Percentiles rank a stretch among this genome's conserved stretches.
These are phyloP conservation scores for Petroica traversi DNA, from an alignment of 2,113 vertebrate species.

Conservation along the genomic window DNA sequence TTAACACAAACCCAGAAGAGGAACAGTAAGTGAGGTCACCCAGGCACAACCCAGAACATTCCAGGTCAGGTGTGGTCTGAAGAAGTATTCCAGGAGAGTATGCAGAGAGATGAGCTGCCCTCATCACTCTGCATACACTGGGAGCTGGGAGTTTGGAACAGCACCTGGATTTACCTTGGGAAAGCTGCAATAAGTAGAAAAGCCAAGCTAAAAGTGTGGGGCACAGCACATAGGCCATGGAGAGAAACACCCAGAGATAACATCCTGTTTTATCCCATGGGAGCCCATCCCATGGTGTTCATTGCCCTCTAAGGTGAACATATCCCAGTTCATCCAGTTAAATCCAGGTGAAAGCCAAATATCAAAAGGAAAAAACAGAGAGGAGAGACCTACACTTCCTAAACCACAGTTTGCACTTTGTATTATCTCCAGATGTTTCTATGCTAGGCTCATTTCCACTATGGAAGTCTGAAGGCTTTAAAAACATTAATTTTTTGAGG, in stretches of 20 bases:
- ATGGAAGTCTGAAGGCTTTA: not conserved
- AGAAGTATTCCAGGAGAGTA: not conserved
- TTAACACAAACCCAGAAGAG: not conserved
- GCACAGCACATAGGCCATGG: not conserved
- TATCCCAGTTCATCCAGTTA: not conserved
- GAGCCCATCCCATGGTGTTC: not conserved
- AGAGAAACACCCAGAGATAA: not conserved
- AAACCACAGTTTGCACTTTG: not conserved
- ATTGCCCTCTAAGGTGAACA: accelerated
- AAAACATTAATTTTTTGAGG: not conserved
- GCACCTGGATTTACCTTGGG: not conserved
- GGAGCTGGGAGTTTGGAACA: not conserved
- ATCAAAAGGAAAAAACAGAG: not conserved
- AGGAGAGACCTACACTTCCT: not conserved
- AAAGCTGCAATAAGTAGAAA: not conserved
- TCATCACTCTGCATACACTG: accelerated
- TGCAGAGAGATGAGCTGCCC: not conserved
- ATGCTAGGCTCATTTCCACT: not conserved
- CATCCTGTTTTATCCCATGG: not conserved
- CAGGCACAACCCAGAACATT: not conserved
- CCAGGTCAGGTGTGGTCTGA: not conserved
- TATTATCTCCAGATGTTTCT: not conserved
- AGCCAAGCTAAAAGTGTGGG: not conserved
- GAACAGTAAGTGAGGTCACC: not conserved
- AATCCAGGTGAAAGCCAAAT: not conserved